Percentiles rank a stretch among this genome's conserved stretches.
Conservation (phyloP, 2,888 invertebrate genomes). For the Marronus borbonicus region DNA sequence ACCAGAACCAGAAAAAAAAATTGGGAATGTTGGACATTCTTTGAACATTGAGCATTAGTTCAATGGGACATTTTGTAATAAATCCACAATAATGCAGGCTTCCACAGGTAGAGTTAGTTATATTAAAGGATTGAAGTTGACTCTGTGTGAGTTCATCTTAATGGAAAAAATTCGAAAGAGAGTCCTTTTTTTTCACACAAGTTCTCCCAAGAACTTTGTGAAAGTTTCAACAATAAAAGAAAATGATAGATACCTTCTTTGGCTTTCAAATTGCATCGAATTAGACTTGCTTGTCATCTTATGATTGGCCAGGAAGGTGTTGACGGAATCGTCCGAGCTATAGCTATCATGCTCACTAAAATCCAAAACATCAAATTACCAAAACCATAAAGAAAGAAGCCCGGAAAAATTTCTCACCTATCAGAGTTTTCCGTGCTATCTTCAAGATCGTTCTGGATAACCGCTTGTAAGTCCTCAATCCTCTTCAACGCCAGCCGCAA, state of each 20-base stretch:
- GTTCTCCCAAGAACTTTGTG: background rate
- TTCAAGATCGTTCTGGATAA: slow-evolving; percentile 88
- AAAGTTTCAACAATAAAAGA: background rate
- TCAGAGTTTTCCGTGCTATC: slow-evolving; percentile 79
- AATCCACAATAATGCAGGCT: no score
- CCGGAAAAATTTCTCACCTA: slow-evolving; percentile 70
- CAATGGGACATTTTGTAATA: no score
- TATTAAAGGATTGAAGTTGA: no score
- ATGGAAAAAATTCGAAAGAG: no score
- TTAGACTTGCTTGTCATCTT: slow-evolving; percentile 67
- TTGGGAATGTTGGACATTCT: no score
- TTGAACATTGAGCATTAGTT: no score
- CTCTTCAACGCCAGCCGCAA: slow-evolving; percentile 90
- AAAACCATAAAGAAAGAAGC: background rate
- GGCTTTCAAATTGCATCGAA: slow-evolving; percentile 47
- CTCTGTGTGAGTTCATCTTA: no score
- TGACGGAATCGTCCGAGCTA: slow-evolving; percentile 79
- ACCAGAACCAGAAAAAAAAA: no score
- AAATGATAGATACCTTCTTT: slow-evolving; percentile 41
- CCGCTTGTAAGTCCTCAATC: slow-evolving; percentile 93
- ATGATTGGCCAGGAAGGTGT: slow-evolving; percentile 77
- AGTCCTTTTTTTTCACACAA: no score
- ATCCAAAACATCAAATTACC: slow-evolving; percentile 50
- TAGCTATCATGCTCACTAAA: slow-evolving; percentile 77
- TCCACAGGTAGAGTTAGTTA: no score